A percentile compares a stretch with the other conserved stretches of the same genome.
These are phyloP conservation scores for Drosophila conformis DNA, from an alignment of 2,888 invertebrate species.

Conservation along the genomic window DNA sequence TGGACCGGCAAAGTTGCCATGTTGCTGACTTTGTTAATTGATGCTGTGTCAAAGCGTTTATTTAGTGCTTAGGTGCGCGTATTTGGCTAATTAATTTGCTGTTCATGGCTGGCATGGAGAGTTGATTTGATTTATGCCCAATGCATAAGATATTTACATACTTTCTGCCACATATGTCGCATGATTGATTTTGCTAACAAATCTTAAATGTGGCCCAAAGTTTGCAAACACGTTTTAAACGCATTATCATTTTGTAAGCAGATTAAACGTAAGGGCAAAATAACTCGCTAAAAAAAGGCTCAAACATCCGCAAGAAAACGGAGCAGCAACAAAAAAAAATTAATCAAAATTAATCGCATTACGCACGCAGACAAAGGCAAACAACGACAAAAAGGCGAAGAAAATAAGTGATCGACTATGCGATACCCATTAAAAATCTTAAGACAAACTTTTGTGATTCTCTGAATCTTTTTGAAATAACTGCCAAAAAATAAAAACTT, in stretches of 20 bases:
- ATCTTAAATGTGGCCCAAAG: constrained; percentile 29
- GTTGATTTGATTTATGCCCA: constrained; percentile 8
- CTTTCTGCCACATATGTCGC: constrained; percentile 37
- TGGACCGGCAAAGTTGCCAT: constrained; percentile 24
- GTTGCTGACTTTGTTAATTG: constrained; percentile 66
- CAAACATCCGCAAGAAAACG: constrained; percentile 9
- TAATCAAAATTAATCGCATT: constrained; percentile 79
- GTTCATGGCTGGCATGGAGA: constrained; percentile 16
- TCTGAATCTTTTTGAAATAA: neutral
- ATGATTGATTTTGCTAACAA: constrained; percentile 52
- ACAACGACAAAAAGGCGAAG: constrained; percentile 10
- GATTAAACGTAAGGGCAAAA: constrained; percentile 42
- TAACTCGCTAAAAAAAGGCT: neutral
- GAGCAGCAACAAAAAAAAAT: constrained; percentile 29
- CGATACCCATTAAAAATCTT: constrained; percentile 8
- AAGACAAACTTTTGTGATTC: neutral
- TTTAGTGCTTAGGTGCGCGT: constrained; percentile 59
- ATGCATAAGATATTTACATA: neutral
- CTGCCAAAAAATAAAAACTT: neutral
- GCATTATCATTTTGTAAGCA: constrained; percentile 47
- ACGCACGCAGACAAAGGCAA: constrained; percentile 42
- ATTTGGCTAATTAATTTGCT: constrained; percentile 51
- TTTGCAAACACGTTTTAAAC: constrained; percentile 29
- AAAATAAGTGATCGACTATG: neutral
- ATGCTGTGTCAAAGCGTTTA: constrained; percentile 78